Conservation (phyloP, 1,140 invertebrate genomes). For the Anthonomus grandis region DNA sequence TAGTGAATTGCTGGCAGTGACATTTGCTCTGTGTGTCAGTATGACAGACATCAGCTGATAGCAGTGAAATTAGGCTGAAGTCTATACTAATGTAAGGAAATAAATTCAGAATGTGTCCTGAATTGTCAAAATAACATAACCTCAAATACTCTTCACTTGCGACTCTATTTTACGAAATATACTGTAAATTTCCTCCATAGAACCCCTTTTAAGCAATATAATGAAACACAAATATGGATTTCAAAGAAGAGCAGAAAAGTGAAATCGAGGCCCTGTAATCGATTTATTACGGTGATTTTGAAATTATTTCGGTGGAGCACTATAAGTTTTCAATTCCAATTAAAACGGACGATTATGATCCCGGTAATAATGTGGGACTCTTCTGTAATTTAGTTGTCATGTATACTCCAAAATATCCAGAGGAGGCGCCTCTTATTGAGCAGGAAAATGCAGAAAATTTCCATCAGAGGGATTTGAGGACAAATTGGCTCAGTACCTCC, state of each 20-base stretch:
- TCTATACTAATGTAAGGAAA: no score
- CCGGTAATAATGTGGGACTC: slow-evolving; percentile 62
- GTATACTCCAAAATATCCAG: slow-evolving; percentile 85
- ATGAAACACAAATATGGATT: slow-evolving; percentile 66
- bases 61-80: no score
- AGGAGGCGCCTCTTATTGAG: slow-evolving; percentile 76
- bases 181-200: no score
- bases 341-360: slow-evolving; percentile 71
- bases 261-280: slow-evolving; percentile 91
- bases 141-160: no score
- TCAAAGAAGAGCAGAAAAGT: slow-evolving; percentile 83
- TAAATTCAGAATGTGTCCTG: no score
- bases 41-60: no score
- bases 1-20: not conserved
- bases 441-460: slow-evolving; percentile 79
- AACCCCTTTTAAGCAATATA: not conserved
- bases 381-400: slow-evolving; percentile 74
- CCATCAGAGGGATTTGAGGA: slow-evolving; percentile 63
- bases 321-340: slow-evolving; percentile 74
- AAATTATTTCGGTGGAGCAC: slow-evolving; percentile 68
- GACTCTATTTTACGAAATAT: no score
- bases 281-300: slow-evolving; percentile 89
- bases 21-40: no score
- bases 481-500: slow-evolving; percentile 65
- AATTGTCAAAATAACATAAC: no score